phyloP scores from a whole-genome alignment of 2,888 invertebrate genomes.

The Dyspetes luteomarginatus region DNA sequence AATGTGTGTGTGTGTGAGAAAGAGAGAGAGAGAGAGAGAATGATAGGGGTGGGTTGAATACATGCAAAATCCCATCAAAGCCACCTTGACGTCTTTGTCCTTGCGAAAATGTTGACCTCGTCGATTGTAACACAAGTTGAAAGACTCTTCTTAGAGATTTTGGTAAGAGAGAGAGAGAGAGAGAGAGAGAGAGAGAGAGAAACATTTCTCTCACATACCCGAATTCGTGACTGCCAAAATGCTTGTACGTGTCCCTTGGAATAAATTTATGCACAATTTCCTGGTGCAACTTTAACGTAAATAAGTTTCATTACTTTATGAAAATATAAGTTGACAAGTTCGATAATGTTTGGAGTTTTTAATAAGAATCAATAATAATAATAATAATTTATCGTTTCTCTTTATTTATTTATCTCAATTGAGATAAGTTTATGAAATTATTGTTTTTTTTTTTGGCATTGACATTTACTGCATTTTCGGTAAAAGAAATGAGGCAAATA shows the following conservation, averaged over 20 bases:
- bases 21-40: neutral
- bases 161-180: too few relatives aligned
- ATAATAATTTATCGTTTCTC: too few relatives aligned
- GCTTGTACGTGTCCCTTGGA: neutral
- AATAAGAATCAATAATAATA: too few relatives aligned
- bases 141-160: neutral
- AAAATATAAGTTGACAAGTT: too few relatives aligned
- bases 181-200: too few relatives aligned
- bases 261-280: constrained; percentile 3
- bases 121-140: constrained; percentile 2
- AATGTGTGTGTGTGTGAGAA: neutral
- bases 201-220: too few relatives aligned
- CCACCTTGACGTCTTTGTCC: neutral
- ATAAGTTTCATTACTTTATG: neutral
- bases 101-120: neutral
- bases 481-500: too few relatives aligned
- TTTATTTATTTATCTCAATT: too few relatives aligned
- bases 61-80: neutral
- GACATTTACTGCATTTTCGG: too few relatives aligned
- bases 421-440: too few relatives aligned
- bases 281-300: neutral
- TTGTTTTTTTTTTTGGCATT: too few relatives aligned
- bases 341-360: too few relatives aligned
- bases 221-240: constrained; percentile 18
- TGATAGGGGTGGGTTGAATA: neutral